Conservation (phyloP, 2,797 vertebrate genomes). For the Leptatherina wallacei region DNA sequence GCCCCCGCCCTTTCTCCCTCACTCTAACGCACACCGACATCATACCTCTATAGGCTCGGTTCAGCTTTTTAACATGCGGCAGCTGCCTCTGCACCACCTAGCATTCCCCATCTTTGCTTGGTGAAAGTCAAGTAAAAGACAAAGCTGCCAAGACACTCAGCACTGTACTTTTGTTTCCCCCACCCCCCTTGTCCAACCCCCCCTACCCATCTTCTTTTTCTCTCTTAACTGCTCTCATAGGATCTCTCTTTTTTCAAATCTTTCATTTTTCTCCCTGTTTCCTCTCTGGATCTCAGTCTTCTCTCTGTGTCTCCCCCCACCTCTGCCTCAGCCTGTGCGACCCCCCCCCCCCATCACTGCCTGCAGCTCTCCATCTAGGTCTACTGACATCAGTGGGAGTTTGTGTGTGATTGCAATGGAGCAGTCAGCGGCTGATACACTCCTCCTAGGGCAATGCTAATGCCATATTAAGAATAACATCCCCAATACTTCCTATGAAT, state of each 20-base stretch:
- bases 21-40: constrained; percentile 29
- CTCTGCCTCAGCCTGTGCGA: constrained; percentile 43
- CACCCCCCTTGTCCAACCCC: constrained; percentile 53
- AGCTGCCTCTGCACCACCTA: constrained; percentile 72
- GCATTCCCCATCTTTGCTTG: constrained; percentile 67
- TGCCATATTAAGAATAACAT: constrained; percentile 84
- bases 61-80: constrained; percentile 77
- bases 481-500: constrained; percentile 80
- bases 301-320: constrained; percentile 45
- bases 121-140: constrained; percentile 86
- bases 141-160: constrained; percentile 69
- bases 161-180: constrained; percentile 71
- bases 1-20: constrained; percentile 12
- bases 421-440: constrained; percentile 74
- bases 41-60: constrained; percentile 60
- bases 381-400: constrained; percentile 72
- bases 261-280: constrained; percentile 42
- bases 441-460: constrained; percentile 82
- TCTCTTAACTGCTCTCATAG: constrained; percentile 61
- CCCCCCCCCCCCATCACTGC: constrained; percentile 38
- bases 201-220: constrained; percentile 36
- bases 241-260: constrained; percentile 41
- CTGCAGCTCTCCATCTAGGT: constrained; percentile 75
- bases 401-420: constrained; percentile 76
- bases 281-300: constrained; percentile 32